Percentiles rank a stretch among this genome's conserved stretches.
phyloP scores from a whole-genome alignment of 2,888 invertebrate genomes.

The Xanthia togata region DNA sequence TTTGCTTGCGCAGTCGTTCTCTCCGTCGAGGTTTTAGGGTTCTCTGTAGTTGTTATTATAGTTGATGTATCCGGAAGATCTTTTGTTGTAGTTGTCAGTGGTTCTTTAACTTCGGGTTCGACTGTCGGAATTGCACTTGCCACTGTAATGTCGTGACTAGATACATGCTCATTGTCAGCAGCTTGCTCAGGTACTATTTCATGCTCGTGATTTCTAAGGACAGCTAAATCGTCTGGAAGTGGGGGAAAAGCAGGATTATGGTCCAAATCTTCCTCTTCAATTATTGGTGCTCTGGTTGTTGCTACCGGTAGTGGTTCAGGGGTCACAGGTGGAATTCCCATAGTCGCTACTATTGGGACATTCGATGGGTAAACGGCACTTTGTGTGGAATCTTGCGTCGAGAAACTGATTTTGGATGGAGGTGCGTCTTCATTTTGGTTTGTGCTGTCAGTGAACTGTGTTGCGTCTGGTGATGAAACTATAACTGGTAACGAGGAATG shows the following conservation, averaged over 20 bases:
- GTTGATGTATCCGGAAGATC: conserved; percentile 66
- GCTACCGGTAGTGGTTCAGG: conserved; percentile 69
- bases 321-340: conserved; percentile 72
- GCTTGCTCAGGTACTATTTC: conserved; percentile 81
- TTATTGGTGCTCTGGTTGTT: conserved; percentile 78
- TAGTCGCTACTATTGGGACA: conserved; percentile 76
- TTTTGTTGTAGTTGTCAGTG: conserved; percentile 70
- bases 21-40: conserved; percentile 65
- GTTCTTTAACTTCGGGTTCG: conserved; percentile 64
- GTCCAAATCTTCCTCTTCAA: conserved; percentile 87
- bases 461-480: conserved; percentile 67
- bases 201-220: conserved; percentile 83
- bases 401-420: conserved; percentile 85
- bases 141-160: conserved; percentile 73
- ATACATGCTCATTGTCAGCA: conserved; percentile 72
- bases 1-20: conserved; percentile 64
- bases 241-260: conserved; percentile 88
- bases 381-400: conserved; percentile 82
- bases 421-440: conserved; percentile 72
- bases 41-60: conserved; percentile 70
- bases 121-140: conserved; percentile 70
- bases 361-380: conserved; percentile 80
- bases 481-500: conserved; percentile 69
- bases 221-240: conserved; percentile 85
- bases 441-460: conserved; percentile 68